Evolutionary conservation across 2,888 invertebrate genomes (phyloP), one percentile per base, ranked within the genome.

Genomic region (Parnassius glacialis): DNA sequence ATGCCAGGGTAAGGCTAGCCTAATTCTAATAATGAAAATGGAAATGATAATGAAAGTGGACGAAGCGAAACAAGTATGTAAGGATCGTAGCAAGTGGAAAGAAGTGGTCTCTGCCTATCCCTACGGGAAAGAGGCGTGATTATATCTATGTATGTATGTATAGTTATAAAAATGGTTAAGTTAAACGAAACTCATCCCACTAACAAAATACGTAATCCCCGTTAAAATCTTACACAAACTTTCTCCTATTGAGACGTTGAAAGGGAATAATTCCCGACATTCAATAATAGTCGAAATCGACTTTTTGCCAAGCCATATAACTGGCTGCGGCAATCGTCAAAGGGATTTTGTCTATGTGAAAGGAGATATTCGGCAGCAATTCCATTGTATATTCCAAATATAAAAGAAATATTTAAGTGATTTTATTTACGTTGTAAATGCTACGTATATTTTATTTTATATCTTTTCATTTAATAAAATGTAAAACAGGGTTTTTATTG

Each of bases 301-400:
- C 58, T 58, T 58, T 60, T 55, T 43, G 51, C n/a, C 43, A 50
- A 20, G 50, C 44, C 51, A 42, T 55, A 55, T 43, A 34, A 59
- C 56, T 9, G 51, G 42, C 54, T 55, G 43, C 41, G 54, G 50
- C 13, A 43, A 54, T 42, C 50, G 34, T 61, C 51, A 50, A 51
- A 61, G 51, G 56, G 56, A 56, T 56, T 61, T 61, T 51, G 41
- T 61, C 34, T 51, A 43, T 34, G n/a, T n/a, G 42, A 60, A 60
- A 56, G 45, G 25, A 54, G 44, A 56, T 48, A 48, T 61, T 52
- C 51, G 16, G 52, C n/a, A 16, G 45, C 61, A 12, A 61, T 56
- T 56, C 55, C 16, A 50, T 61, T 61, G 34, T 56, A 13, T 43
- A 55, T 54, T 44, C 34, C 13, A 11, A 25, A 10, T 20, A 48